A percentile compares a stretch with the other conserved stretches of the same genome.
phyloP scores from a whole-genome alignment of 2,797 vertebrate species.

The Etheostoma nigrum region DNA sequence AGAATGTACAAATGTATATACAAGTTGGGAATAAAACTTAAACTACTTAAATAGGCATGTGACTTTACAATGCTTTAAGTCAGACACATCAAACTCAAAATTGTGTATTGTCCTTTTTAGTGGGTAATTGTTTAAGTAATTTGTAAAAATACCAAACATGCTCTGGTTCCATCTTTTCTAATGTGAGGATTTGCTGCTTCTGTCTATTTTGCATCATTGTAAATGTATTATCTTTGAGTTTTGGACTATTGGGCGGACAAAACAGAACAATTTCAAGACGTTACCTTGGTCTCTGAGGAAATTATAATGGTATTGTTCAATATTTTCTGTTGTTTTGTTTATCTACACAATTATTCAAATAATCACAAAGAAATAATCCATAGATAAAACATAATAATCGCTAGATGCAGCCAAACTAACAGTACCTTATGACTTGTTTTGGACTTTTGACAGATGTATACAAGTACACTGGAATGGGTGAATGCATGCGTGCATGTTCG shows the following conservation, averaged over 20 bases:
- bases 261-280: background rate
- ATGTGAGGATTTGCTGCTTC: background rate
- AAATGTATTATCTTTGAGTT: background rate
- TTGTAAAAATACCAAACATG: background rate
- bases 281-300: background rate
- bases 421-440: background rate
- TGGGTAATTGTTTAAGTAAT: no score
- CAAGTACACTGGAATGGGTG: background rate
- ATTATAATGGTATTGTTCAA: no score
- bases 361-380: background rate
- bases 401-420: background rate
- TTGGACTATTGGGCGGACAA: no score
- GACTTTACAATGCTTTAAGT: no score
- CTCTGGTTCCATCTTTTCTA: background rate
- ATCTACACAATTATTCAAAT: background rate
- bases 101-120: no score
- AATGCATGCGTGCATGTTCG: slow-evolving; percentile 2
- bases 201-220: background rate
- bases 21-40: no score
- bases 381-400: background rate
- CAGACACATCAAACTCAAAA: no score
- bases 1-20: no score
- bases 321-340: background rate
- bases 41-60: no score
- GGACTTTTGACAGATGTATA: background rate